Conservation (phyloP, 1,140 invertebrate genomes). For the Drosophila neocordata region DNA sequence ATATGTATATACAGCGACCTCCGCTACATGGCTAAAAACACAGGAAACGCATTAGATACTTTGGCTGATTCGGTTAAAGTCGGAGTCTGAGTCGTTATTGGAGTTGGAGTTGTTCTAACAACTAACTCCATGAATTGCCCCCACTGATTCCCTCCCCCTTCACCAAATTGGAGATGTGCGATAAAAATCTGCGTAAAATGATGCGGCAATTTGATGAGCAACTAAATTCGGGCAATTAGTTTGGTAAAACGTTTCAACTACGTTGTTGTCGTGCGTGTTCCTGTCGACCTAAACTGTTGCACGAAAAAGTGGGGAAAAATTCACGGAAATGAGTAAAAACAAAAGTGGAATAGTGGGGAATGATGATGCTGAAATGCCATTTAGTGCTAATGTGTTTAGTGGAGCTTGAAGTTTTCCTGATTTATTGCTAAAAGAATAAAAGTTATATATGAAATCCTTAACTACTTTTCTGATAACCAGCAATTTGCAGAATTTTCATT, state of each 20-base stretch:
- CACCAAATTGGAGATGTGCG: conserved; percentile 34
- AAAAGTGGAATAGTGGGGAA: background rate
- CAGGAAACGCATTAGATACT: conserved; percentile 77
- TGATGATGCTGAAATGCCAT: conserved; percentile 31
- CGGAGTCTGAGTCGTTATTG: too few species aligned
- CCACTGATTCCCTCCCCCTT: background rate
- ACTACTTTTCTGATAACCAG: conserved; percentile 1
- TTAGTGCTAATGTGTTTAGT: conserved; percentile 54
- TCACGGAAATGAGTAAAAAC: background rate
- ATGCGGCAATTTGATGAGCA: conserved; percentile 79
- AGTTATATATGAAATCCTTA: background rate
- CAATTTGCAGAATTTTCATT: conserved; percentile 10
- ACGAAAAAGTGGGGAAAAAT: background rate
- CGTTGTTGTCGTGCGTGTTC: conserved; percentile 32
- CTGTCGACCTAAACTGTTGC: conserved; percentile 44
- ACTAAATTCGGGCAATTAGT: conserved; percentile 76
- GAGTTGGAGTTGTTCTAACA: conserved; percentile 15
- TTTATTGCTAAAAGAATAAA: conserved; percentile 21
- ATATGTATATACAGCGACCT: conserved; percentile 46
- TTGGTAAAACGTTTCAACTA: conserved; percentile 48
- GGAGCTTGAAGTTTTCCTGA: conserved; percentile 43
- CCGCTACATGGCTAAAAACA: conserved; percentile 63
- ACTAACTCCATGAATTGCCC: background rate
- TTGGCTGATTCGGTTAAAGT: conserved; percentile 25
- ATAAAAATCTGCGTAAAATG: conserved; percentile 80